A percentile compares a stretch with the other conserved stretches of the same genome.
Evolutionary conservation across 2,888 invertebrate species (phyloP).

Genomic region (Rugalucina vietnamica): DNA sequence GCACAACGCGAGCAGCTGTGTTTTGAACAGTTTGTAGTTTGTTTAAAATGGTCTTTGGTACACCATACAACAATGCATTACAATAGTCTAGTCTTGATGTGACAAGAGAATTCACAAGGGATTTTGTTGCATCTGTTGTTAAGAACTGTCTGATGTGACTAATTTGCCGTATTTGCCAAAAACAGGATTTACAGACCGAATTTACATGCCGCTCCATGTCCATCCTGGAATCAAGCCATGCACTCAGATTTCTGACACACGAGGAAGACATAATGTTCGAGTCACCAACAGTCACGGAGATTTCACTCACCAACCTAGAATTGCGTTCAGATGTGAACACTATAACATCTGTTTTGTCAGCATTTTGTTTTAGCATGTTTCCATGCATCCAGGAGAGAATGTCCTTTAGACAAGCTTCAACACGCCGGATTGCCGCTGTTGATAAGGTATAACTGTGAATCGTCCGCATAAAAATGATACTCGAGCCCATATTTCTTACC

Average conservation of each 20-base stretch:
- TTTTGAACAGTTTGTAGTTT: background rate
- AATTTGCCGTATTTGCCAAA: slow-evolving; percentile 30
- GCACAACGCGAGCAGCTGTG: slow-evolving; percentile 15
- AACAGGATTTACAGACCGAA: slow-evolving; percentile 32
- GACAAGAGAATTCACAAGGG: slow-evolving; percentile 28
- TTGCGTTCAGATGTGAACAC: slow-evolving; percentile 26
- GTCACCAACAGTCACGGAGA: slow-evolving; percentile 9
- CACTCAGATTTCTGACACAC: slow-evolving; percentile 41
- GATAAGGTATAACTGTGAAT: slow-evolving; percentile 34
- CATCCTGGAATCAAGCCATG: slow-evolving; percentile 33
- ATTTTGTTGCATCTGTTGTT: slow-evolving; percentile 28
- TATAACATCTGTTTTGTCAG: slow-evolving; percentile 31
- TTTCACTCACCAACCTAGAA: slow-evolving; percentile 5
- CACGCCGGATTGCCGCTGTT: slow-evolving; percentile 2
- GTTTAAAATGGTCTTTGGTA: slow-evolving; percentile 17
- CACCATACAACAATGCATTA: slow-evolving; percentile 23
- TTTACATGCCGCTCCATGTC: slow-evolving; percentile 47
- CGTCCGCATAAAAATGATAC: slow-evolving; percentile 53
- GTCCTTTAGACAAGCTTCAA: slow-evolving; percentile 14
- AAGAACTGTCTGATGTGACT: slow-evolving; percentile 39
- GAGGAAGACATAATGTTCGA: slow-evolving; percentile 13
- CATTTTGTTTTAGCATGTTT: slow-evolving; percentile 37
- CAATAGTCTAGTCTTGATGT: slow-evolving; percentile 38
- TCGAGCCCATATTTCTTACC: slow-evolving; percentile 39
- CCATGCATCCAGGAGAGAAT: slow-evolving; percentile 40